These are phyloP conservation scores for Eulemur rufifrons DNA, from an alignment of 2,113 vertebrate genomes.

Conservation along the genomic window DNA sequence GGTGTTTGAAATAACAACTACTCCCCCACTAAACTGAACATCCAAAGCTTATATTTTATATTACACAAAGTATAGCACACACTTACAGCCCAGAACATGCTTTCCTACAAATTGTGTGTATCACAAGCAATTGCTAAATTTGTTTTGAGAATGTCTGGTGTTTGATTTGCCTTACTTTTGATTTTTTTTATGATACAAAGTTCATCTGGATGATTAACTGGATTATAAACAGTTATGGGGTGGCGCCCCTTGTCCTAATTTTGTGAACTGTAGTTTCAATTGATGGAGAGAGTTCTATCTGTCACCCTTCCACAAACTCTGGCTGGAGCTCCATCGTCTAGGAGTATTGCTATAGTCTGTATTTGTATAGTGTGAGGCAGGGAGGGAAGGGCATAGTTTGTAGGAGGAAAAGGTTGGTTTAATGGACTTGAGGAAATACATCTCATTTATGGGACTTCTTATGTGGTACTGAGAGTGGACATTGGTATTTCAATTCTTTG, in stretches of 20 bases:
- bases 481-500: not conserved
- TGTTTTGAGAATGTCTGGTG: not conserved
- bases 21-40: not conserved
- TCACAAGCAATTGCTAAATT: not conserved
- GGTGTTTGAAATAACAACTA: not conserved
- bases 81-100: not conserved
- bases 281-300: not conserved
- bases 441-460: not conserved
- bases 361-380: not conserved
- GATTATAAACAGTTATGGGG: not conserved
- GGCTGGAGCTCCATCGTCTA: not conserved
- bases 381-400: not conserved
- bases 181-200: not conserved
- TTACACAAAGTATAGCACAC: not conserved
- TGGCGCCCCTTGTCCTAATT: not conserved
- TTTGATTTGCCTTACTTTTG: slow-evolving; percentile 17
- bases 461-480: not conserved
- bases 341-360: not conserved
- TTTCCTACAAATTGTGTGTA: not conserved
- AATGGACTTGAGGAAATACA: not conserved
- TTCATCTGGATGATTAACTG: not conserved
- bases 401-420: not conserved
- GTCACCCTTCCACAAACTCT: not conserved
- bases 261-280: not conserved
- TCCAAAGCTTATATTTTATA: not conserved